Base-by-base conservation (phyloP, 2,113 vertebrate genomes). In the Camelus dromedarius region DNA sequence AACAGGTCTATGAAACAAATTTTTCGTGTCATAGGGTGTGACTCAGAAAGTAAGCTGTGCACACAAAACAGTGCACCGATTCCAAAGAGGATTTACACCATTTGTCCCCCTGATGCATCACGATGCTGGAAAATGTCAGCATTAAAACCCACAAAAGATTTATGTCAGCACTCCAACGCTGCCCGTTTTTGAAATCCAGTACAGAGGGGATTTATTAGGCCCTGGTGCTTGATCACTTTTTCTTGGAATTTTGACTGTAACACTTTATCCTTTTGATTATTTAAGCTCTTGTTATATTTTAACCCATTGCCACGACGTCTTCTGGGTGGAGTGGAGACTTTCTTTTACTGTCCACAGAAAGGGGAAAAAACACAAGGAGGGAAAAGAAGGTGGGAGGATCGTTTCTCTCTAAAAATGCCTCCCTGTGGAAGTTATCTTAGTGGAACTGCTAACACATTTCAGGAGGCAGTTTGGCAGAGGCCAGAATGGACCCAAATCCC, bases 121-220 rank as follows among this genome's bases (percentile, higher is more conserved):
- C 6, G 0, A 8, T 20, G 38, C 26, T 77, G 77, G 46, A 50
- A 52, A 50, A 96, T 91, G 96, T 91, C 67, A 97, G 92, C 81
- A 62, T 96, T 97, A 96, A 96, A 97, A 88, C 93, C 1, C 48
- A 97, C 96, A 95, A 94, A 96, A 87, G 89, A 83, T 94, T 94
- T 58, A 28, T 95, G 97, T 98, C 92, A 97, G 94, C 64, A 67
- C 60, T 96, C 93, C 95, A 95, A 54, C 6, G 52, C 93, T 96
- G 92, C 95, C 96, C 82, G 38, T 66, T 54, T 3, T 96, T 95
- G 97, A 98, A 97, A 94, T 91, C 79, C 92, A 97, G 90, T 89
- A 30, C 95, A 96, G 93, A 69, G 82, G 92, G 80, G 96, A 97
- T 98, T 97, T 98, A 95, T 98, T 96, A 91, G 94, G 30, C 80